Base-by-base conservation (phyloP, 1,140 invertebrate species). In the Lucilia cuprina region DNA sequence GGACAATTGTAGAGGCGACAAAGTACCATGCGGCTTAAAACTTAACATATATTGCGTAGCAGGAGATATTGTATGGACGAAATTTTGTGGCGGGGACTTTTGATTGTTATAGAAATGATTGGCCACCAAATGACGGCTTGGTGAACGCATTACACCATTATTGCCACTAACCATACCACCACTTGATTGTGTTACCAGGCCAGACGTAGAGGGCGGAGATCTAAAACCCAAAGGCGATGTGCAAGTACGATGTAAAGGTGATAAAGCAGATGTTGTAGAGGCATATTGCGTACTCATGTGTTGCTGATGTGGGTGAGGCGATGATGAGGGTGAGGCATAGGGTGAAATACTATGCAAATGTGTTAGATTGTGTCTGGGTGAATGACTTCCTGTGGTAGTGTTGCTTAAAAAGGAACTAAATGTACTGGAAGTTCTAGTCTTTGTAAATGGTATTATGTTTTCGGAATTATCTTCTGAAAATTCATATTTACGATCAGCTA, bases 401-500 rank as follows among this genome's bases (percentile, higher is more conserved):
- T 49, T 80, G 41, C 77, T 49, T 19, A 80, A 25, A 21, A 80
- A 80, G 5, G 83, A 30, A 47, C 47, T 55, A 41, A 49, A 85
- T 35, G 88, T 86, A 25, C 86, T 88, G 17, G 88, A 87, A 12
- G 85, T 86, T 3, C 89, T 87, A 89, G 90, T 87, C 82, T 90
- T 90, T 5, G 89, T 95, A 88, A 96, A 96, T 70, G 95, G 95
- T 86, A 96, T 94, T 84, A 96, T 96, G 90, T 96, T 96, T 89
- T 96, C 96, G 8, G 95, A 95, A 88, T 96, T 96, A 86, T 96
- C 96, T 84, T 97, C 96, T 5, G 95, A 96, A 87, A 97, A 97
- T 88, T 97, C 97, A 88, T 98, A 98, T 88, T 97, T 97, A 90
- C 97, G 98, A 87, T 98, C 96, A 0, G 97, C 97, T 47, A 97